Evolutionary conservation across 2,888 invertebrate species (phyloP), one percentile per base, ranked within the genome.

Genomic region (Monoplex corrugatus): DNA sequence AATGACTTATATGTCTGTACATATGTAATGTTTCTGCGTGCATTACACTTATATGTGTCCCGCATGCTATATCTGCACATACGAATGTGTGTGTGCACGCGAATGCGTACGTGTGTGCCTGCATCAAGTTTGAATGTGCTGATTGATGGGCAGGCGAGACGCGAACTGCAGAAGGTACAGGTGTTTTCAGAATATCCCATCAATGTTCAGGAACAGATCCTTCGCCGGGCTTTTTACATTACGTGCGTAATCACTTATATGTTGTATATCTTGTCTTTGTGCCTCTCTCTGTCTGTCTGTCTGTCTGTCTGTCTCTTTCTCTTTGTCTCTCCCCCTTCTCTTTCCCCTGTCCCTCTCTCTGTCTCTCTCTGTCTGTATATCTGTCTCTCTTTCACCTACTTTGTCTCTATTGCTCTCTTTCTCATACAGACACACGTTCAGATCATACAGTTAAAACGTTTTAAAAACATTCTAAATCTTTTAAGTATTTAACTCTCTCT

Each of bases 111-210:
- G 57, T 23, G 57, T 5, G 23, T 68, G 68, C 6, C 28, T 68
- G 68, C 23, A 23, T 68, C 1, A 23, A 57, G 16, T 19, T 57
- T 57, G 13, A 57, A 23, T 23, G 23, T 57, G 13, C 16, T 23
- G 57, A 57, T 23, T 57, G 57, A 19, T 32, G n/a, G n/a, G 8
- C 82, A 82, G 82, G 82, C 82, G n/a, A 32, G 82, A 13, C 44
- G 82, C 10, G 82, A 82, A 44, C 44, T 82, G 82, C 82, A 82
- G n/a, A 82, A 82, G 82, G 82, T 82, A n/a, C 44, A 82, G 44
- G 82, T 82, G 82, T 82, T 82, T 16, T 82, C 82, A 10, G 82
- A 82, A 16, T 82, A 82, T n/a, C 82, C 82, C n/a, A 13, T 82
- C n/a, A 10, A 38, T 44, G 82, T 82, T 23, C 82, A 82, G 44